Conservation (phyloP, 1,140 invertebrate species). For the Macrostomum lignano region DNA sequence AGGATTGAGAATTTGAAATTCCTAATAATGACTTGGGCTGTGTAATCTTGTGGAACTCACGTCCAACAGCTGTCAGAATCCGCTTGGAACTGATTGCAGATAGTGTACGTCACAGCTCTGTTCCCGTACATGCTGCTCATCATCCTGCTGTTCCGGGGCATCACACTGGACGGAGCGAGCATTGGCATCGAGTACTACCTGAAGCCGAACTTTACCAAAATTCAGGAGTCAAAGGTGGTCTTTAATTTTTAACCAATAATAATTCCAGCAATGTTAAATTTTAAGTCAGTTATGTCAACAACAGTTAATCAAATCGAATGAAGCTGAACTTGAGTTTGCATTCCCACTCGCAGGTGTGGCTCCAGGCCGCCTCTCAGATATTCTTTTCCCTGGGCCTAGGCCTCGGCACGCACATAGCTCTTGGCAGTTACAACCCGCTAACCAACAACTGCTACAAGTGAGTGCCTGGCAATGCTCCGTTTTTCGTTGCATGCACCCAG, state of each 20-base stretch:
- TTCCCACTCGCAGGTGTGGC: constrained; percentile 45
- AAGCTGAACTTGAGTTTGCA: neutral
- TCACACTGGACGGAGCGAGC: constrained; percentile 38
- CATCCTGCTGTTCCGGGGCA: constrained; percentile 34
- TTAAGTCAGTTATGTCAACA: neutral
- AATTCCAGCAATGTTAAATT: neutral
- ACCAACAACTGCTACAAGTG: constrained; percentile 52
- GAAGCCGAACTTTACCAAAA: constrained; percentile 9
- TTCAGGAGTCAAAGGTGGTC: neutral
- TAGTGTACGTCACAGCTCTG: constrained; percentile 10
- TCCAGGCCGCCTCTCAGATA: constrained; percentile 81
- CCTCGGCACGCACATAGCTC: constrained; percentile 74
- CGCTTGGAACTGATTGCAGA: no score
- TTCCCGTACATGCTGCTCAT: constrained; percentile 10
- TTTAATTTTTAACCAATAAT: neutral
- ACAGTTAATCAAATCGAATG: neutral
- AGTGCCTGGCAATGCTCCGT: no score
- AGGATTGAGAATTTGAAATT: neutral
- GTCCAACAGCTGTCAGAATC: no score
- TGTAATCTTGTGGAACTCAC: neutral
- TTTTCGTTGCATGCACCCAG: no score
- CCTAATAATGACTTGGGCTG: neutral
- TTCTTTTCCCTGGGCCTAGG: constrained; percentile 89
- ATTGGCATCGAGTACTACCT: constrained; percentile 10
- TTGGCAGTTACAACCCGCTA: constrained; percentile 84